Evolutionary conservation across 1,140 invertebrate species (phyloP), one percentile per base, ranked within the genome.

Genomic region (Potamilus streckersoni): DNA sequence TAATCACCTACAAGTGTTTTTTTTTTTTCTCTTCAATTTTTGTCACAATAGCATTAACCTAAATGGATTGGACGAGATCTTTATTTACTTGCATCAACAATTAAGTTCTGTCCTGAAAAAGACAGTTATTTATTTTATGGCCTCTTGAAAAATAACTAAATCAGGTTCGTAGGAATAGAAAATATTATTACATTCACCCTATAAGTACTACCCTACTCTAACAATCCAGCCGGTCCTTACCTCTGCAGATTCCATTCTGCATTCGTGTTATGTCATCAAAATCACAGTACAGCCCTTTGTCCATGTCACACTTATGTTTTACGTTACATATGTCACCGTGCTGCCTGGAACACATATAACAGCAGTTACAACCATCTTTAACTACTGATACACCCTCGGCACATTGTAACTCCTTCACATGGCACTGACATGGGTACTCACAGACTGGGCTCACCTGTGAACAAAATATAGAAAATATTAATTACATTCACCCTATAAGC

Each of bases 291-390:
- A 88, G 80, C 11, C 74, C 81, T 59, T 84, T 81, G 58, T 61
- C 63, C 13, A 64, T 27, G 69, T 86, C 86, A 78, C 86, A 88
- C 15, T 73, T 65, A 67, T 84, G 81, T 60, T 81, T 83, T 11
- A 68, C 65, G 20, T 76, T 84, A 65, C 86, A 88, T 58, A 81
- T 59, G 69, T 92, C 90, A 1, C 90, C 91, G 19, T 86, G 86
- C 76, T 92, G 91, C 17, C 90, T 79, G 0, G 91, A 89, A 68
- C 91, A 92, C 79, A 91, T 89, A 38, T 85, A 85, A 76, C 91
- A 92, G 82, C 91, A 92, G 0, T 89, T 89, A 76, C 91, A 92
- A 13, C 91, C 91, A 75, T 92, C 91, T 70, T 87, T 86, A 20
- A 91, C 80, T 0, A 85, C 69, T 12, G 84, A 80, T 1, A 91